phyloP scores from a whole-genome alignment of 1,140 invertebrate genomes.

The Ceratoteleas bidentatus region DNA sequence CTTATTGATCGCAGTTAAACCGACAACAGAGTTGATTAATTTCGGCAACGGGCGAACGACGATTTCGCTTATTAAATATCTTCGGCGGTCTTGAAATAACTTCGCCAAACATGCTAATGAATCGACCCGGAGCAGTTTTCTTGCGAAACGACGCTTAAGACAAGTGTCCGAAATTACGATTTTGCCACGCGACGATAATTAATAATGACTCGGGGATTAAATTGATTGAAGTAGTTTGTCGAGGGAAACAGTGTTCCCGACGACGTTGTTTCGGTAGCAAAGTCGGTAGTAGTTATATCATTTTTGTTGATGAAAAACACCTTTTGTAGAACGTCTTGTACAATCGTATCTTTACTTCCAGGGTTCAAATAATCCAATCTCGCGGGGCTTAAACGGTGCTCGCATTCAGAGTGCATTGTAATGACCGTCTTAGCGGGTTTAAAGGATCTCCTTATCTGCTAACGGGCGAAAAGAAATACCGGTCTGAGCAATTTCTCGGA shows the following conservation, averaged over 20 bases:
- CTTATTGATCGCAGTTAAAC: slow-evolving; percentile 50
- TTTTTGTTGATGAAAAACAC: slow-evolving; percentile 38
- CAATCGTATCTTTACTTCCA: slow-evolving; percentile 31
- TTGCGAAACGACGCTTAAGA: no score
- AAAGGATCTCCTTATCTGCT: slow-evolving; percentile 65
- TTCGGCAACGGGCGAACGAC: slow-evolving; percentile 2
- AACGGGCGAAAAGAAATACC: slow-evolving; percentile 53
- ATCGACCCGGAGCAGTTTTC: not conserved
- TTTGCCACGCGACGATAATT: not conserved
- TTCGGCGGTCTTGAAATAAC: not conserved
- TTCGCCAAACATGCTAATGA: slow-evolving; percentile 2
- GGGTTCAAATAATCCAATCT: slow-evolving; percentile 44
- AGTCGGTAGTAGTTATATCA: no score
- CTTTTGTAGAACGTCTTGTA: slow-evolving; percentile 12
- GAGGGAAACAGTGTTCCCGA: no score
- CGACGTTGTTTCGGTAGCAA: not conserved
- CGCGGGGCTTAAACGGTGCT: slow-evolving; percentile 35
- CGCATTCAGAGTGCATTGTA: slow-evolving; percentile 59
- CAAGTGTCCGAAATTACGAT: no score
- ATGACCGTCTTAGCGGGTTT: slow-evolving; percentile 52
- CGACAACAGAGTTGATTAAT: slow-evolving; percentile 33
- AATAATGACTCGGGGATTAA: not conserved
- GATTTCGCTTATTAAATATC: slow-evolving; percentile 1
- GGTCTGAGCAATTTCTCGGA: not conserved
- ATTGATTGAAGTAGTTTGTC: not conserved